Percentiles rank a stretch among this genome's conserved stretches.
Evolutionary conservation across 2,797 vertebrate genomes (phyloP).

Genomic region (Lepilemur septentrionalis): DNA sequence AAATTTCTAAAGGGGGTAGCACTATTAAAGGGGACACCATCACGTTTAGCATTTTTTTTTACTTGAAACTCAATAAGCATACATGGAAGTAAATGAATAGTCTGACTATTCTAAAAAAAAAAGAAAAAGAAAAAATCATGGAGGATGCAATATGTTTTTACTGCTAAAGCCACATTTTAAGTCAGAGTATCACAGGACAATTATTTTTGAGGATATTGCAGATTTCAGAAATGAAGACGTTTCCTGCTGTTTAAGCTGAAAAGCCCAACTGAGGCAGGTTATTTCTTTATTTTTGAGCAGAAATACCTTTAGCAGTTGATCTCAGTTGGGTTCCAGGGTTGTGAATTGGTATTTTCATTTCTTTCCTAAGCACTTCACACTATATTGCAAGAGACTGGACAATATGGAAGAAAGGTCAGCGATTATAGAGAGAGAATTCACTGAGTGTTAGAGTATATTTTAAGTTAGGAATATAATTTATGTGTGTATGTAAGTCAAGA

Average conservation of each 20-base stretch:
- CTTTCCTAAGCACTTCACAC: conserved; percentile 47
- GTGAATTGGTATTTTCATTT: conserved; percentile 45
- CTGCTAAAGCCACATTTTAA: neutral
- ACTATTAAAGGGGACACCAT: neutral
- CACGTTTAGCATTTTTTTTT: neutral
- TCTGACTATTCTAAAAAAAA: neutral
- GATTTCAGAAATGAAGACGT: conserved; percentile 8
- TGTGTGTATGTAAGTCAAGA: neutral
- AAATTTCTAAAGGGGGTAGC: neutral
- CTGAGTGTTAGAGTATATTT: neutral
- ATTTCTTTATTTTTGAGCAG: conserved; percentile 60
- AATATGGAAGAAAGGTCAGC: neutral
- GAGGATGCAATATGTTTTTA: neutral
- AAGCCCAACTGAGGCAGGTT: neutral
- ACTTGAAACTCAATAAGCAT: neutral
- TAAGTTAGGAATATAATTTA: neutral
- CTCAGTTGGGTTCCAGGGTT: conserved; percentile 9
- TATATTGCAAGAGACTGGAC: accelerated
- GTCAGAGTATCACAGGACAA: neutral
- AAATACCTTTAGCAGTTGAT: conserved; percentile 21
- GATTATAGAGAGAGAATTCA: neutral
- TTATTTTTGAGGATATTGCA: neutral
- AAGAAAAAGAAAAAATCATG: neutral
- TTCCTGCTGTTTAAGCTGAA: conserved; percentile 39
- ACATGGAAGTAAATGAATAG: neutral